Evolutionary conservation across 2,797 vertebrate genomes (phyloP).

Genomic region (Hozukius guyotensis): DNA sequence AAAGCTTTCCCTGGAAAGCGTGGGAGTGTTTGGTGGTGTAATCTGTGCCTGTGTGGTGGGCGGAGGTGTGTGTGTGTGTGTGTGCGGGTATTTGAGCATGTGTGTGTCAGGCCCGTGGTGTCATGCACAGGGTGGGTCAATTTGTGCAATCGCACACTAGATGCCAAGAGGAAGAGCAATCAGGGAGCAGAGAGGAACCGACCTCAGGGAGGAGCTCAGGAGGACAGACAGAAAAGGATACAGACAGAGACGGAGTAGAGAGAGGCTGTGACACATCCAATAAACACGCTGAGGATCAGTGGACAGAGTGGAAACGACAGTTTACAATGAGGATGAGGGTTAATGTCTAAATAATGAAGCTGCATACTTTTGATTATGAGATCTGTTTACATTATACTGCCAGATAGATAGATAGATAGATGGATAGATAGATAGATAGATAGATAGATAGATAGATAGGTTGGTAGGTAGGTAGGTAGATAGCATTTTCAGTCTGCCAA

Average conservation of each 20-base stretch:
- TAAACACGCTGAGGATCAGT: conserved; percentile 54
- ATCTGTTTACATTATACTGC: background rate
- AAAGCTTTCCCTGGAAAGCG: conserved; percentile 37
- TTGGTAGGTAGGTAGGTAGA: background rate
- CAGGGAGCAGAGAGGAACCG: conserved; percentile 67
- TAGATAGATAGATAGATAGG: background rate
- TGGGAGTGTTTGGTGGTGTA: conserved; percentile 32
- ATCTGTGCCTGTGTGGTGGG: background rate
- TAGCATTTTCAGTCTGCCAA: too few relatives aligned
- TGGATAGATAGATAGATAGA: background rate
- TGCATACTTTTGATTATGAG: conserved; percentile 4
- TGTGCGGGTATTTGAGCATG: background rate
- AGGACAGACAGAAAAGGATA: conserved; percentile 52
- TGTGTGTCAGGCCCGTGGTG: conserved; percentile 48
- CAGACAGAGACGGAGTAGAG: conserved; percentile 50
- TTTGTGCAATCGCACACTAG: conserved; percentile 56
- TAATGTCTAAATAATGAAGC: conserved; percentile 17
- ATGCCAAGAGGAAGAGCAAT: conserved; percentile 84
- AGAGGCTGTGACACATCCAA: conserved; percentile 21
- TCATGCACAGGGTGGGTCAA: conserved; percentile 76
- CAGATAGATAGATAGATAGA: background rate
- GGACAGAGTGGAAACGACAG: conserved; percentile 37
- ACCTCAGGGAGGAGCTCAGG: conserved; percentile 58
- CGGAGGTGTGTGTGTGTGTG: background rate
- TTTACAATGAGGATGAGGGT: conserved; percentile 25